Evolutionary conservation across 2,113 vertebrate species (phyloP).

Genomic region (Alexandromys fortis): DNA sequence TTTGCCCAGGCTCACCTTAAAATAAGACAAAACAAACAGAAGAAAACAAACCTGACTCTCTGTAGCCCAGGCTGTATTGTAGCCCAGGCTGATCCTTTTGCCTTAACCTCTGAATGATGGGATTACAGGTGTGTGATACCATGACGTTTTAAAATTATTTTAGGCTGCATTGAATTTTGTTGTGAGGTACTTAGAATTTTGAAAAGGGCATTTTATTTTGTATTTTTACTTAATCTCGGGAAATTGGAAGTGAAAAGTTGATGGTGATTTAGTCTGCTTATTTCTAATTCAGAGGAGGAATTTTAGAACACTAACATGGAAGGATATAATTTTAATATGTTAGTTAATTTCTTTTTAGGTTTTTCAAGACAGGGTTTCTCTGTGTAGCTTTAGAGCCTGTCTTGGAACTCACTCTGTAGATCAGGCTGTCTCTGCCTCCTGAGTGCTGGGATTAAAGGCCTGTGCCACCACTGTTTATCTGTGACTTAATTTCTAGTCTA

Average conservation of each 20-base stretch:
- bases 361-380: no score
- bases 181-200: conserved; percentile 28
- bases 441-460: no score
- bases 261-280: conserved; percentile 24
- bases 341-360: background rate
- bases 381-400: no score
- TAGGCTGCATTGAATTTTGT: conserved; percentile 37
- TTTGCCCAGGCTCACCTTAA: background rate
- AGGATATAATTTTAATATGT: conserved; percentile 22
- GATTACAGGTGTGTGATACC: background rate
- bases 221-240: conserved; percentile 32
- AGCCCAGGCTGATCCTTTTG: background rate
- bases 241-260: conserved; percentile 48
- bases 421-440: no score
- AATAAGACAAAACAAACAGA: background rate
- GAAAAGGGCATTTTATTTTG: background rate
- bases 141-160: background rate
- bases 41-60: background rate
- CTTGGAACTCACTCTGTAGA: no score
- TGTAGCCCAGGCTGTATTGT: background rate
- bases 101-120: background rate
- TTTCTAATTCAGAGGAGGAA: conserved; percentile 20
- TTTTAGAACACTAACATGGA: conserved; percentile 46
- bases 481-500: conserved; percentile 6
- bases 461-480: no score